These are phyloP conservation scores for Orgyia antiqua DNA, from an alignment of 2,888 invertebrate species.

Conservation along the genomic window DNA sequence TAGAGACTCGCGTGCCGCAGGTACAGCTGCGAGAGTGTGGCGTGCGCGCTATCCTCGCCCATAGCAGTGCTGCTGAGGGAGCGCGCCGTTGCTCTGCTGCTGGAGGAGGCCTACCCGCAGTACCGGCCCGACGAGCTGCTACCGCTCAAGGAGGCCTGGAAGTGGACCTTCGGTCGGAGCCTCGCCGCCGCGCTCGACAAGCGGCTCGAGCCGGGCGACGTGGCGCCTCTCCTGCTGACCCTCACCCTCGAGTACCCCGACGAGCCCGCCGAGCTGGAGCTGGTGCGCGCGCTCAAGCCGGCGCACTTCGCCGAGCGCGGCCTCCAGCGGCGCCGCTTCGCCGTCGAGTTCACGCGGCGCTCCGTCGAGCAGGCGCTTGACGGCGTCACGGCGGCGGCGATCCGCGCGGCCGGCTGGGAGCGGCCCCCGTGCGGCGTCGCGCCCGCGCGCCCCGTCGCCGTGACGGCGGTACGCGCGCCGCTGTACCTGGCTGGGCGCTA, in stretches of 20 bases:
- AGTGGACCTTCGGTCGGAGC: conserved; percentile 81
- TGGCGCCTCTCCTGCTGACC: conserved; percentile 79
- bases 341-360: conserved; percentile 81
- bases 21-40: conserved; percentile 82
- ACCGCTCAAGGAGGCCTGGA: conserved; percentile 88
- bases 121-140: too few species aligned
- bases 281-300: conserved; percentile 60
- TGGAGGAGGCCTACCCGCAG: conserved; percentile 75
- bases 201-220: conserved; percentile 75
- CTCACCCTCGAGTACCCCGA: conserved; percentile 77
- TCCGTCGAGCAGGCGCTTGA: conserved; percentile 78
- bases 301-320: conserved; percentile 53
- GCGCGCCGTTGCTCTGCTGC: conserved; percentile 78
- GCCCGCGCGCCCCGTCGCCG: conserved; percentile 4
- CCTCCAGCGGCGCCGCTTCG: conserved; percentile 53
- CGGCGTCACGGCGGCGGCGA: conserved; percentile 51
- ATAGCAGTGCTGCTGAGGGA: conserved; percentile 82
- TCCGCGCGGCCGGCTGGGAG: conserved; percentile 25
- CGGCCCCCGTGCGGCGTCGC: conserved; percentile 54
- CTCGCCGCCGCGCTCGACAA: conserved; percentile 76
- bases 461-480: conserved; percentile 46
- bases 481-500: conserved; percentile 82
- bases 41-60: conserved; percentile 85
- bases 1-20: too few species aligned
- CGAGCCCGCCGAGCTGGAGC: conserved; percentile 73